Evolutionary conservation across 2,113 vertebrate species (phyloP).

Genomic region (Climacteris rufus): DNA sequence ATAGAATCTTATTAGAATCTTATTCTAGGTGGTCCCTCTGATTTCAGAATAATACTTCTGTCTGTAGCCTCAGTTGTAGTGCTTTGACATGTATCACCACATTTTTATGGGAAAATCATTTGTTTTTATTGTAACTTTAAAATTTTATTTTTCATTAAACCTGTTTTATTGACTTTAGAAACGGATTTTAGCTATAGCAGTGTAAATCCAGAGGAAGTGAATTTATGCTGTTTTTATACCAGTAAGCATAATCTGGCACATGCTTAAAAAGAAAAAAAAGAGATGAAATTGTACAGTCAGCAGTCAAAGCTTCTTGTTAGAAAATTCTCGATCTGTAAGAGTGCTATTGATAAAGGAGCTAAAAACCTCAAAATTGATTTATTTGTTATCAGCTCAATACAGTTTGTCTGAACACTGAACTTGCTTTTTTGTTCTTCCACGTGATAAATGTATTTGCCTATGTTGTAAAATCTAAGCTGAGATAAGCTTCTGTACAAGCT

Average conservation of each 20-base stretch:
- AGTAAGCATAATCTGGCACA: not conserved
- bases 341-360: slow-evolving; percentile 48
- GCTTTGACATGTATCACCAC: not conserved
- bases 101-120: slow-evolving; percentile 24
- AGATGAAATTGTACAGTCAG: not conserved
- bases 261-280: not conserved
- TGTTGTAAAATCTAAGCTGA: not conserved
- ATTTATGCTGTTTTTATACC: not conserved
- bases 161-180: not conserved
- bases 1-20: not conserved
- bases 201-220: slow-evolving; percentile 32
- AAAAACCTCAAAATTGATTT: slow-evolving; percentile 45
- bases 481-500: not conserved
- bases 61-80: not conserved
- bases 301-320: slow-evolving; percentile 40
- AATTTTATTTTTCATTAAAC: slow-evolving; percentile 48
- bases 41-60: not conserved
- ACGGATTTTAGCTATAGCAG: not conserved
- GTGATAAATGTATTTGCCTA: not conserved
- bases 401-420: slow-evolving; percentile 32
- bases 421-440: slow-evolving; percentile 4
- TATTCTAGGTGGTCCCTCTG: not conserved
- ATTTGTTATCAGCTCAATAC: slow-evolving; percentile 54
- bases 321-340: slow-evolving; percentile 18
- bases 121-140: slow-evolving; percentile 19